Percentiles rank a stretch among this genome's conserved stretches.
Conservation (phyloP, 2,888 invertebrate species). For the Campaea margaritaria region DNA sequence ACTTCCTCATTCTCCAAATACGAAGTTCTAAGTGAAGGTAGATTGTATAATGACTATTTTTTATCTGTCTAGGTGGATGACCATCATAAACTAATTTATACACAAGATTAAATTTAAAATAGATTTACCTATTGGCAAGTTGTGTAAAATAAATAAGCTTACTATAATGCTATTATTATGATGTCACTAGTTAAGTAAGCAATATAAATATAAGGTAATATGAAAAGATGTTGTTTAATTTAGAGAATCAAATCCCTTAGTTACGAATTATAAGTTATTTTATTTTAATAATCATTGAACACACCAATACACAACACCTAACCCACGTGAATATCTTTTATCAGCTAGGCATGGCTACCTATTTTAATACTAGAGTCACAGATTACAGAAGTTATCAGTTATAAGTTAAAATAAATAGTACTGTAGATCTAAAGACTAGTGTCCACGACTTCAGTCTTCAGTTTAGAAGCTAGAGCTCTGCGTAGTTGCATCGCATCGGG, state of each 20-base stretch:
- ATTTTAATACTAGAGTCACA: no score
- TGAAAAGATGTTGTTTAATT: slow-evolving; percentile 65
- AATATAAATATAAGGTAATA: slow-evolving; percentile 85
- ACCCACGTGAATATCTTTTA: background rate
- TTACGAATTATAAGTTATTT: slow-evolving; percentile 19
- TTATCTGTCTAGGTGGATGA: slow-evolving; percentile 83
- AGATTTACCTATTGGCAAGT: slow-evolving; percentile 83
- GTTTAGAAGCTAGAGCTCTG: slow-evolving; percentile 92
- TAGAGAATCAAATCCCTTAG: slow-evolving; percentile 21
- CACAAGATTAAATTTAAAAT: slow-evolving; percentile 78
- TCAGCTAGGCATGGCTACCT: no score
- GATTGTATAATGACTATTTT: slow-evolving; percentile 80
- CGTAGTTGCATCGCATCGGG: slow-evolving; percentile 91
- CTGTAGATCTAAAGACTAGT: slow-evolving; percentile 50
- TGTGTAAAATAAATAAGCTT: slow-evolving; percentile 85
- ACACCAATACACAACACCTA: slow-evolving; percentile 13
- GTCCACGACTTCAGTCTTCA: slow-evolving; percentile 94
- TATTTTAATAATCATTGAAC: slow-evolving; percentile 27
- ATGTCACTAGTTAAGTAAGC: slow-evolving; percentile 86
- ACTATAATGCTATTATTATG: slow-evolving; percentile 83
- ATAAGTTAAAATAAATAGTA: no score
- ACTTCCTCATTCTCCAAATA: slow-evolving; percentile 65
- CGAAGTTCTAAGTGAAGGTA: slow-evolving; percentile 79
- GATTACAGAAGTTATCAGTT: no score
- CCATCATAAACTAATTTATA: slow-evolving; percentile 85